phyloP scores from a whole-genome alignment of 2,113 vertebrate species.

The Oceanites oceanicus region DNA sequence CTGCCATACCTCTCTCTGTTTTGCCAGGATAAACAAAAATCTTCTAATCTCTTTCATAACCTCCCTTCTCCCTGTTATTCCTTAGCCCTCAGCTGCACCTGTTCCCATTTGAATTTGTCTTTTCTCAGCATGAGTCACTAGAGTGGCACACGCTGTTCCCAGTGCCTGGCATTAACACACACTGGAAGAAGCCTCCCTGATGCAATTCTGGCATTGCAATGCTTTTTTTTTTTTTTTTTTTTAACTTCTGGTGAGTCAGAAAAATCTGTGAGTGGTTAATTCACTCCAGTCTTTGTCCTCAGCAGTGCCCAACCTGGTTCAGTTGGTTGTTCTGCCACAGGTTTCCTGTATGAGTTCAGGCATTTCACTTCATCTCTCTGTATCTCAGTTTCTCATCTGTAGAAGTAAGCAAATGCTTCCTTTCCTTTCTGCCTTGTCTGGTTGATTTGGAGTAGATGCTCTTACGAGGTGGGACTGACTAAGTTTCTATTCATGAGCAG shows the following conservation, averaged over 20 bases:
- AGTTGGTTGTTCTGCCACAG: not conserved
- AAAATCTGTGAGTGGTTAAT: not conserved
- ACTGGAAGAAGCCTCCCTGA: not conserved
- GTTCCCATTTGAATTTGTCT: not conserved
- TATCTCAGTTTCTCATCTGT: not conserved
- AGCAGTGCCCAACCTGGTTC: not conserved
- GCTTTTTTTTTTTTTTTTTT: not conserved
- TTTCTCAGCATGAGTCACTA: not conserved
- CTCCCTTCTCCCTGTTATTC: not conserved
- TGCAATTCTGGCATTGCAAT: not conserved
- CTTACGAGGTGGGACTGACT: not conserved
- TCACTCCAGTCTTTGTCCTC: not conserved
- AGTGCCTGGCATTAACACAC: not conserved
- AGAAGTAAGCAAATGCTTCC: not conserved
- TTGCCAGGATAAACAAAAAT: not conserved
- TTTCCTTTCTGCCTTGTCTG: not conserved
- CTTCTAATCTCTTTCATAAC: not conserved
- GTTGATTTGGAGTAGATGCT: fast-evolving
- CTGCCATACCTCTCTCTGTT: not conserved
- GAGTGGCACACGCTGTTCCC: not conserved
- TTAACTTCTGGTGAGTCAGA: not conserved
- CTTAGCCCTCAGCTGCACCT: not conserved
- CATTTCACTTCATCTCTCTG: not conserved
- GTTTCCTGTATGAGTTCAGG: not conserved
- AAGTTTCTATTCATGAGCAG: not conserved